These are phyloP conservation scores for Agriotes lineatus DNA, from an alignment of 2,888 invertebrate species.

Conservation along the genomic window DNA sequence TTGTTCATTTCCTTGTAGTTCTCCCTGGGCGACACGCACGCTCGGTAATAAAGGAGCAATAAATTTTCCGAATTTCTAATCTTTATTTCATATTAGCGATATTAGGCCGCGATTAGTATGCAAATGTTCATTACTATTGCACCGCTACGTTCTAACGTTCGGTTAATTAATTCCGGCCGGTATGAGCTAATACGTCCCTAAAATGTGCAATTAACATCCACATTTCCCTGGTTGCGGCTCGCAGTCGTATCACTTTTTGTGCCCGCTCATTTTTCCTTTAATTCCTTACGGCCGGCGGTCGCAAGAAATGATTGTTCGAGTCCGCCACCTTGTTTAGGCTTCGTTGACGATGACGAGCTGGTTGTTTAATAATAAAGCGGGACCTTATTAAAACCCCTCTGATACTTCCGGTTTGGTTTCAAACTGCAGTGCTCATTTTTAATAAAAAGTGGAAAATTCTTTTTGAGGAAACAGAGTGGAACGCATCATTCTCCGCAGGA, in stretches of 20 bases:
- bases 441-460: constrained; percentile 17
- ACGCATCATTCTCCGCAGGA: constrained; percentile 21
- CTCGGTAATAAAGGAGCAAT: constrained; percentile 36
- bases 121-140: constrained; percentile 34
- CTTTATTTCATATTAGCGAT: constrained; percentile 38
- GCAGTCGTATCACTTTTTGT: constrained; percentile 13
- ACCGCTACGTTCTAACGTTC: constrained; percentile 27
- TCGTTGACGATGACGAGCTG: too few relatives aligned
- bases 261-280: constrained; percentile 6
- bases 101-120: constrained; percentile 34
- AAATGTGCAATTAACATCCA: constrained; percentile 27
- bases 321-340: neutral
- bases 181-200: constrained; percentile 22
- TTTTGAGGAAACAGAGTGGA: constrained; percentile 16
- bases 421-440: neutral
- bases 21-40: constrained; percentile 36
- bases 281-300: constrained; percentile 1
- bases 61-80: constrained; percentile 43
- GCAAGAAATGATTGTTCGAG: constrained; percentile 7
- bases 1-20: constrained; percentile 30
- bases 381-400: too few relatives aligned
- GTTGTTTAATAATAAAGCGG: too few relatives aligned
- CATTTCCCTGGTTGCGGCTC: neutral
- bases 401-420: neutral
- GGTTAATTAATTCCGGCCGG: constrained; percentile 32